phyloP scores from a whole-genome alignment of 2,888 invertebrate species.

The Onthophagus sagittarius region DNA sequence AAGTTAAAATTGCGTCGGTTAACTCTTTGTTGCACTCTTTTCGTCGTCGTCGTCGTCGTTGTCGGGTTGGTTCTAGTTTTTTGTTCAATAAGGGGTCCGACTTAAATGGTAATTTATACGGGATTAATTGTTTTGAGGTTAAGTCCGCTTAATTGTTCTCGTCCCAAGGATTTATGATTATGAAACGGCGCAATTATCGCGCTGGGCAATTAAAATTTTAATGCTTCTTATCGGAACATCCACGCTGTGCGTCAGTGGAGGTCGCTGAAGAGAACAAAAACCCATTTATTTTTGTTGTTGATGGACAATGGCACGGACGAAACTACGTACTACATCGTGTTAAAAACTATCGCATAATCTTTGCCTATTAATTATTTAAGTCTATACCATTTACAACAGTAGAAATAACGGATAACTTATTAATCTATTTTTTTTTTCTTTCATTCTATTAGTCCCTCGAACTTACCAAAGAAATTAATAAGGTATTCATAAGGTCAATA shows the following conservation, averaged over 20 bases:
- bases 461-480: neutral
- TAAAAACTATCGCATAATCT: neutral
- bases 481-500: neutral
- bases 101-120: constrained; percentile 1
- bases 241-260: neutral
- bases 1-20: neutral
- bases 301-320: neutral
- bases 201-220: neutral
- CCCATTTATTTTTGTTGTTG: neutral
- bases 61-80: neutral
- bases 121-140: constrained; percentile 12
- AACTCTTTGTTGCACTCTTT: constrained; percentile 1
- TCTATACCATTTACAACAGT: neutral
- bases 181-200: constrained; percentile 5
- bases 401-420: neutral
- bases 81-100: neutral
- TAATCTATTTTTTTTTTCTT: neutral
- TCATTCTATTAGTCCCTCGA: neutral
- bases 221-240: neutral
- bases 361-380: neutral
- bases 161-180: constrained; percentile 8
- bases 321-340: neutral
- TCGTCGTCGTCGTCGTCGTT: neutral
- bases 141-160: constrained; percentile 6
- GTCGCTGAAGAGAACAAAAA: neutral